These are phyloP conservation scores for Celastrina argiolus DNA, from an alignment of 2,888 invertebrate genomes.

Conservation along the genomic window DNA sequence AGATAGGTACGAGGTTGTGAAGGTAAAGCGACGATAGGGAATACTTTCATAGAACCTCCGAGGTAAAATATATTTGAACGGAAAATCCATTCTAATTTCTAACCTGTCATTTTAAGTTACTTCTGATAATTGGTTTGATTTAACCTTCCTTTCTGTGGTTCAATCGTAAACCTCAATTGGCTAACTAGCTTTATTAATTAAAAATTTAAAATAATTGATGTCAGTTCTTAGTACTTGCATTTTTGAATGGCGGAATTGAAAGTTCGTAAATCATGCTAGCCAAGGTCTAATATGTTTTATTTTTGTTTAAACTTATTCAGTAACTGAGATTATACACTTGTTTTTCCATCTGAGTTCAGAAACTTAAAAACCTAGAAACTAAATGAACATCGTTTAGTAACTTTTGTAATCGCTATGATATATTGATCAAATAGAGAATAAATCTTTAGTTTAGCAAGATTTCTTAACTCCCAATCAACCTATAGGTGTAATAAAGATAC, in stretches of 20 bases:
- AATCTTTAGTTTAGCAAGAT: background rate
- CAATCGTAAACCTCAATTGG: background rate
- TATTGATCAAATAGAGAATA: background rate
- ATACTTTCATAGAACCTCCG: too few species aligned
- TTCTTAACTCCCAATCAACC: too few species aligned
- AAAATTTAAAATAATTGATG: background rate
- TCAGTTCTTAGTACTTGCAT: constrained; percentile 21
- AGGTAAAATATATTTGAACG: too few species aligned
- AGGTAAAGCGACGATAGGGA: too few species aligned
- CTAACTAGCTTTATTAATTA: background rate
- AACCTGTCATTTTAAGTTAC: too few species aligned
- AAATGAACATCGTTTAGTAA: background rate
- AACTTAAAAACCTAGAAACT: constrained; percentile 15
- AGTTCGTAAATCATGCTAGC: constrained; percentile 37
- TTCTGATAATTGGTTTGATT: too few species aligned
- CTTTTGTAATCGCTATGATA: background rate
- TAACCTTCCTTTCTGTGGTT: background rate
- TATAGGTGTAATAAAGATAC: too few species aligned
- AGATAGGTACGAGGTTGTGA: too few species aligned
- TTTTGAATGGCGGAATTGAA: constrained; percentile 67
- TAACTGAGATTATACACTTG: too few species aligned
- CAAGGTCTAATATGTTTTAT: constrained; percentile 50
- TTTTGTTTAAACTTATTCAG: constrained; percentile 35
- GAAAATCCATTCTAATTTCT: too few species aligned
- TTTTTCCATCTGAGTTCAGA: too few species aligned